Base-by-base conservation (phyloP, 2,888 invertebrate species). In the Tetrapedia diversipes region DNA sequence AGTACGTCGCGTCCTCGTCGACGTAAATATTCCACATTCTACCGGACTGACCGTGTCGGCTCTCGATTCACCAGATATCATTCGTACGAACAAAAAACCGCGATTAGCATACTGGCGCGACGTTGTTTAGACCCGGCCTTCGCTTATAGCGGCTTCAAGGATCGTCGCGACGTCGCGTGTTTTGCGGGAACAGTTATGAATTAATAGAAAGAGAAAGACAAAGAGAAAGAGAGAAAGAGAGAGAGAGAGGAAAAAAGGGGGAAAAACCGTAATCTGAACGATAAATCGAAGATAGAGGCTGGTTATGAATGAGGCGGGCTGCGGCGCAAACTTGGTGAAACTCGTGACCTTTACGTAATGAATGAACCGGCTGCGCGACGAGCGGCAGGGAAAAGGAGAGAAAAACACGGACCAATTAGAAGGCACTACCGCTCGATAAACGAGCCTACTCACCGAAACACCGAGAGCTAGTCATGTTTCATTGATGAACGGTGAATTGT, bases 401-500 rank as follows among this genome's bases (percentile, higher is more conserved):
- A 77, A 64, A 54, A 68, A 68, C 68, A 47, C 29, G 41, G 54
- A 54, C 64, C 77, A 77, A 77, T 77, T 77, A 77, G 64, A 59
- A 77, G 77, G 64, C 68, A 67, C 59, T 57, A 53, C 53, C 68
- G 77, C 37, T 51, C 77, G 64, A 77, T 77, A 77, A 77, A 77
- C 47, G 77, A 78, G 71, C 59, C 71, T 54, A 77, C 71, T 78
- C 77, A 59, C 71, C 60, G 66, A 70, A 71, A 78, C 71, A 67
- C 66, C 56, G 66, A 53, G 22, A 67, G 78, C 78, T 72, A 64
- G 71, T 78, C 71, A 71, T 78, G 67, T 78, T 78, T 78, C 78
- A 78, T 78, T 78, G 79, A 77, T 77, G 77, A 77, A 69, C 69
- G 45, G 60, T 43, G 77, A 70, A 69, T 70, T 56, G 78, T 39